Percentiles rank a stretch among this genome's conserved stretches.
phyloP scores from a whole-genome alignment of 2,113 vertebrate genomes.

The Pangasianodon hypophthalmus region DNA sequence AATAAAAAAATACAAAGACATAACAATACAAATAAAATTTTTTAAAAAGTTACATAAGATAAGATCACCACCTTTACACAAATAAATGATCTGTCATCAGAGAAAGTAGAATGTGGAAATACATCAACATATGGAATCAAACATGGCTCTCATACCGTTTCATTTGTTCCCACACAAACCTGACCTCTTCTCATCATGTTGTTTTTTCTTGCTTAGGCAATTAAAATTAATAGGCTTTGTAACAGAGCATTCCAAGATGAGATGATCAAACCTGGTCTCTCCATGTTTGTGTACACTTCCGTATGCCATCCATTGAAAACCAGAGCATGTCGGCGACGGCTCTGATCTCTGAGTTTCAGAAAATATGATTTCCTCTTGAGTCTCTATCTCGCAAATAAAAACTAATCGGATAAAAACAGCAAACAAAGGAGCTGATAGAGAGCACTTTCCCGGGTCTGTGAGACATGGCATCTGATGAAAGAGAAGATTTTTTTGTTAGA shows the following conservation, averaged over 20 bases:
- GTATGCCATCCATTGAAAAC: background rate
- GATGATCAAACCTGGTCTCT: background rate
- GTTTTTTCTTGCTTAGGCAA: background rate
- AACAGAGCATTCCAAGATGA: background rate
- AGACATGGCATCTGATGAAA: background rate
- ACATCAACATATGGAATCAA: background rate
- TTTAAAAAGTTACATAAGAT: no score
- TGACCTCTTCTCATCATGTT: background rate
- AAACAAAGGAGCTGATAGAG: background rate
- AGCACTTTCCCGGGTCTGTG: background rate
- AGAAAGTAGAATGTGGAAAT: background rate
- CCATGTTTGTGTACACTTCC: background rate
- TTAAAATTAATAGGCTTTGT: background rate
- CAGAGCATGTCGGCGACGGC: background rate
- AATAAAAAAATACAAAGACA: no score
- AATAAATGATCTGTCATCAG: no score
- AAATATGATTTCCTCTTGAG: constrained; percentile 5
- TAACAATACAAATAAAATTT: no score
- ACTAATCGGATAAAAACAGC: background rate
- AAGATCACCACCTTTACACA: no score
- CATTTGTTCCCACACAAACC: background rate
- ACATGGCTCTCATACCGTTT: background rate
- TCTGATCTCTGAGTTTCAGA: background rate
- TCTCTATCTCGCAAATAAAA: background rate
- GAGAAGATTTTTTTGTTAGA: background rate